These are phyloP conservation scores for Ylistrum balloti DNA, from an alignment of 1,140 invertebrate genomes.

Conservation along the genomic window DNA sequence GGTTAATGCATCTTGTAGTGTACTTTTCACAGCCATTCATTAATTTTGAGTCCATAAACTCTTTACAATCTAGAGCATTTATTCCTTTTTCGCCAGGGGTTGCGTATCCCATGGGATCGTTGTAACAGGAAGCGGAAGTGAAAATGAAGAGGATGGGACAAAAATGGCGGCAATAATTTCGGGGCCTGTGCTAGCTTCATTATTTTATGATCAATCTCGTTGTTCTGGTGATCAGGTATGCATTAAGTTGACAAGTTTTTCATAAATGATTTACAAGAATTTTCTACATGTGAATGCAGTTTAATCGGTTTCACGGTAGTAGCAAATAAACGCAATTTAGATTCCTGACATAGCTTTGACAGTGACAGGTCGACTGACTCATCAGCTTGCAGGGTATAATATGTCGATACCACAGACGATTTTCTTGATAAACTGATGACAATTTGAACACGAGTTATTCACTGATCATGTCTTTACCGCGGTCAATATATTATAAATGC, in stretches of 20 bases:
- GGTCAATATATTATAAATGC: no score
- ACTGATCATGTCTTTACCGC: no score
- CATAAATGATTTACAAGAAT: background rate
- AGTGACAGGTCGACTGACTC: slow-evolving; percentile 2
- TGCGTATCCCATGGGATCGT: background rate
- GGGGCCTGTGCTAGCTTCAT: slow-evolving; percentile 62
- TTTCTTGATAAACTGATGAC: no score
- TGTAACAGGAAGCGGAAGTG: slow-evolving; percentile 58
- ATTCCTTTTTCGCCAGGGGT: background rate
- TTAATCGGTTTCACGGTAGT: background rate
- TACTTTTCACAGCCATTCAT: background rate
- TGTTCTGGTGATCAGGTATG: slow-evolving; percentile 63
- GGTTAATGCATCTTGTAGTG: background rate
- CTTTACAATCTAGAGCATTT: background rate
- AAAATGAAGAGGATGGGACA: slow-evolving; percentile 41
- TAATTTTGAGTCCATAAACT: background rate
- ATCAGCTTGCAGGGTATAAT: background rate
- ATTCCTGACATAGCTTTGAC: slow-evolving; percentile 21
- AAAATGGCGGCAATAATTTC: slow-evolving; percentile 70
- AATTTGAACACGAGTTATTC: no score
- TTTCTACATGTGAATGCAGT: background rate
- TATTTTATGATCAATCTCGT: slow-evolving; percentile 67
- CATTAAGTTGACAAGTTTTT: background rate
- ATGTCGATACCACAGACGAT: no score
- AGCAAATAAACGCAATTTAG: background rate